Percentiles rank a stretch among this genome's conserved stretches.
Conservation (phyloP, 2,888 invertebrate genomes). For the Criorhina ranunculi region DNA sequence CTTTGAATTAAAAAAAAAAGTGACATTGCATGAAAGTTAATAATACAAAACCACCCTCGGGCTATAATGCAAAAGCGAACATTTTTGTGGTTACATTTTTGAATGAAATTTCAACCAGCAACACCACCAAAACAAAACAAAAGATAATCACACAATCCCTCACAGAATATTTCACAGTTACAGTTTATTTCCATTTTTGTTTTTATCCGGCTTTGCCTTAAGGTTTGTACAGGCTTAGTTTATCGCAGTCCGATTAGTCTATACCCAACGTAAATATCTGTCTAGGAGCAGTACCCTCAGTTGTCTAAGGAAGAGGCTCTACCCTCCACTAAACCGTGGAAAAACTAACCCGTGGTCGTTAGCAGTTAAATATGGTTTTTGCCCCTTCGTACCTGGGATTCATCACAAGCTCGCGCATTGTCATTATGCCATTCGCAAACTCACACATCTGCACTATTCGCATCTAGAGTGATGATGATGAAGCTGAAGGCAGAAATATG, state of each 20-base stretch:
- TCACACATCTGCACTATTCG: too few relatives aligned
- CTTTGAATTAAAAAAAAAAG: slow-evolving; percentile 27
- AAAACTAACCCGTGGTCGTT: slow-evolving; percentile 16
- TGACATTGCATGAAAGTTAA: slow-evolving; percentile 26
- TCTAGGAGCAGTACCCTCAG: neutral
- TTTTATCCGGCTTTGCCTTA: neutral
- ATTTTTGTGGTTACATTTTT: neutral
- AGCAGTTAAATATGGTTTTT: slow-evolving; percentile 20
- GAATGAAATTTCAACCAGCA: neutral
- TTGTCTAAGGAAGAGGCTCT: neutral
- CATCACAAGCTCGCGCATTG: neutral
- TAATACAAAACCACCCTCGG: slow-evolving; percentile 1
- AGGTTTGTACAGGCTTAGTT: slow-evolving; percentile 22
- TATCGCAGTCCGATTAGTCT: slow-evolving; percentile 17
- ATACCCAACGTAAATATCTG: neutral
- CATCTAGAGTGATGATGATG: slow-evolving; percentile 30
- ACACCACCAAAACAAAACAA: slow-evolving; percentile 24
- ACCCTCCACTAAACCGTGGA: neutral
- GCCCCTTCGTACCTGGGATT: neutral
- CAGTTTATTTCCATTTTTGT: neutral
- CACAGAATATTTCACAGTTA: neutral
- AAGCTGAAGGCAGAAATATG: slow-evolving; percentile 26
- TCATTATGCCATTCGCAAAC: slow-evolving; percentile 19
- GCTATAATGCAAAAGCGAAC: slow-evolving; percentile 11
- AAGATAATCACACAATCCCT: slow-evolving; percentile 36